Evolutionary conservation across 2,797 vertebrate species (phyloP), one percentile per base, ranked within the genome.

Genomic region (Chelon auratus): DNA sequence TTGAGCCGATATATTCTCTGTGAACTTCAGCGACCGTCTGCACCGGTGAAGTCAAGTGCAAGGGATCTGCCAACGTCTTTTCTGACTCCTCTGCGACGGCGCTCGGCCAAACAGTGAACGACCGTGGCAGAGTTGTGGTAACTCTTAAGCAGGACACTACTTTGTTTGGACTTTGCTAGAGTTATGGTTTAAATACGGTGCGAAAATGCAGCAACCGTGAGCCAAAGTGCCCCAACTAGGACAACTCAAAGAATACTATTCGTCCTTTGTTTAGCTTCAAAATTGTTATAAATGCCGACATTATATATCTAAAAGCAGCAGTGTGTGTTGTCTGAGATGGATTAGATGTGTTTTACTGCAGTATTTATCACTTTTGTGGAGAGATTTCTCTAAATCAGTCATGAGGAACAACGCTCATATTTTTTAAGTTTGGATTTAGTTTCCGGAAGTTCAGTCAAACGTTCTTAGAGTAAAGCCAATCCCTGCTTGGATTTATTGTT

Each of bases 291-390:
- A 63, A 50, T 60, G 26, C 15, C 56, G 50, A 48, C 50, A 45
- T 30, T 1, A 33, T 33, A 18, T 26, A 52, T 72, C 33, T 59
- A 36, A 43, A 15, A 70, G 54, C 24, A 53, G 43, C 45, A 24
- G 57, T 20, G 30, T 8, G 24, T 33, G 9, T 15, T 37, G 36
- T 20, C 55, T 22, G n/a, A 67, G 57, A 55, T 50, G 40, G 68
- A 82, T 71, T 77, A 79, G 33, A 61, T 64, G 61, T 42, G 20
- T 75, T 65, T 70, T 9, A 20, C 50, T 64, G 61, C 42, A 75
- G 52, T 45, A 61, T 54, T 75, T 68, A 77, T 65, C 70, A 59
- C 55, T 4, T 80, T 43, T 36, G 30, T 36, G 22, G 52, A 22
- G 55, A 63, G 20, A 52, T 22, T 57, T 62, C 37, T 40, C 45